phyloP scores from a whole-genome alignment of 2,888 invertebrate genomes.

The Orgyia antiqua region DNA sequence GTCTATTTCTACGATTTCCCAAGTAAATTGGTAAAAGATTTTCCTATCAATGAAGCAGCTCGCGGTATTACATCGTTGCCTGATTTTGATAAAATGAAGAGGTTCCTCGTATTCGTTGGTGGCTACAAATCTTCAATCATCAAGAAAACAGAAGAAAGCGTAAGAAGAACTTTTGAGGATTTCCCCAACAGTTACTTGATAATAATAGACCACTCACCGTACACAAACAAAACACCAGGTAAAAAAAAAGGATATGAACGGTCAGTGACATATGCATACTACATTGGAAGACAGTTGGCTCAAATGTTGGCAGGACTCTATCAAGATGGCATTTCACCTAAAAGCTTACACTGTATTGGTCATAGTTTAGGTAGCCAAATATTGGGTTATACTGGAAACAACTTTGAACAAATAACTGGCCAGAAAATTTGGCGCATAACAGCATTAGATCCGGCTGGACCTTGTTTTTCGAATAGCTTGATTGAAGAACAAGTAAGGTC shows the following conservation, averaged over 20 bases:
- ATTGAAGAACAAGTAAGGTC: constrained; percentile 69
- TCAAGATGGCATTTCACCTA: constrained; percentile 45
- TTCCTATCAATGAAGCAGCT: constrained; percentile 44
- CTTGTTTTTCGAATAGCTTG: constrained; percentile 62
- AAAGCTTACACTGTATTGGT: constrained; percentile 57
- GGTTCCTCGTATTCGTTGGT: constrained; percentile 55
- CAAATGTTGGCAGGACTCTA: constrained; percentile 41
- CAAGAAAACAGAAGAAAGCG: constrained; percentile 49
- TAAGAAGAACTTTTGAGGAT: constrained; percentile 50
- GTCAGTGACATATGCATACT: constrained; percentile 57
- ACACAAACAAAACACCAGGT: constrained; percentile 55
- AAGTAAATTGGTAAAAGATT: constrained; percentile 34
- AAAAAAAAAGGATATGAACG: constrained; percentile 56
- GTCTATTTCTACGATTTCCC: constrained; percentile 58
- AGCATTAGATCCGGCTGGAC: constrained; percentile 66
- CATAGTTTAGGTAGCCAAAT: constrained; percentile 67
- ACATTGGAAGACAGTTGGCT: constrained; percentile 56
- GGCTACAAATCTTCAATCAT: constrained; percentile 62
- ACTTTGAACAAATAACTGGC: constrained; percentile 42
- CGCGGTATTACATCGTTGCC: constrained; percentile 42
- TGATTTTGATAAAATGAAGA: constrained; percentile 44
- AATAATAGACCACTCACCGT: constrained; percentile 61
- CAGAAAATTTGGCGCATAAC: constrained; percentile 51
- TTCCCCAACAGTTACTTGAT: constrained; percentile 59
- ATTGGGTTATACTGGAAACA: constrained; percentile 52